Conservation (phyloP, 2,797 vertebrate genomes). For the Sciurus vulgaris region DNA sequence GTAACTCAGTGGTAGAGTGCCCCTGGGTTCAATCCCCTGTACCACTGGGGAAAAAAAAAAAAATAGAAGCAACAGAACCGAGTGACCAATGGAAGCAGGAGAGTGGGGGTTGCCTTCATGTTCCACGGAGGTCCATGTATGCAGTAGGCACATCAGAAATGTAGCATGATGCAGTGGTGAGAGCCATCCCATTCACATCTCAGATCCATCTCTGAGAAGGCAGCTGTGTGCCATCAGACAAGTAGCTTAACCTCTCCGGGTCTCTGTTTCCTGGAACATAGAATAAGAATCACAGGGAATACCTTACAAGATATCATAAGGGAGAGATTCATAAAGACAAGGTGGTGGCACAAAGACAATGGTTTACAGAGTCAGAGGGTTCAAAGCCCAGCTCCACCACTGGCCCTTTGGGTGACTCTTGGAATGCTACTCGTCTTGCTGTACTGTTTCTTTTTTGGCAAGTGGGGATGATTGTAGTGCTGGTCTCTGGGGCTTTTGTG, state of each 20-base stretch:
- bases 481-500: neutral
- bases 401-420: neutral
- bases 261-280: neutral
- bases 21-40: too few relatives aligned
- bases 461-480: accelerated
- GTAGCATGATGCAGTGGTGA: accelerated
- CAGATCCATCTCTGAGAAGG: neutral
- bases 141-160: neutral
- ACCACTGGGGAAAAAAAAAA: too few relatives aligned
- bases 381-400: neutral
- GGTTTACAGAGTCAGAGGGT: neutral
- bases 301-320: neutral
- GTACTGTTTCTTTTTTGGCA: neutral
- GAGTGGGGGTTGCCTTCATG: neutral
- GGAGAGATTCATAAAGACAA: neutral
- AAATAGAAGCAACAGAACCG: neutral
- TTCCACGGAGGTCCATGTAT: neutral
- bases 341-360: neutral
- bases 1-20: too few relatives aligned
- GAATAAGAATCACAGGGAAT: neutral
- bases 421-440: neutral
- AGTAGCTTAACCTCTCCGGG: conserved; percentile 13
- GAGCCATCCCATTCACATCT: neutral
- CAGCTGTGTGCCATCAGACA: conserved; percentile 11
- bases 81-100: accelerated